These are phyloP conservation scores for Oreortyx pictus DNA, from an alignment of 2,797 vertebrate genomes.

Conservation along the genomic window DNA sequence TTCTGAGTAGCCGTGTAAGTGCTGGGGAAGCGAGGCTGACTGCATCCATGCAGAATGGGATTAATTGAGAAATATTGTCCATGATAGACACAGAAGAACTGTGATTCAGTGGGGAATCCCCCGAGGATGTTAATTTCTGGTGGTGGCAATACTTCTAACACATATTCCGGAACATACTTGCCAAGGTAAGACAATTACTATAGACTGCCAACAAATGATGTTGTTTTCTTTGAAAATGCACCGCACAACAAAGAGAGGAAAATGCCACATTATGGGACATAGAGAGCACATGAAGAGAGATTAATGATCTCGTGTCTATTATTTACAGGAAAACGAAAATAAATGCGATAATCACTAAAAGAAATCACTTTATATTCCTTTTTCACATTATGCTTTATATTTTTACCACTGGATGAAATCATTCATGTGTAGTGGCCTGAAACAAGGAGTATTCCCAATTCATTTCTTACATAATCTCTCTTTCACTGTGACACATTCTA, in stretches of 20 bases:
- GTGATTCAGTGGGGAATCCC: neutral
- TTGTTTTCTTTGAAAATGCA: constrained; percentile 9
- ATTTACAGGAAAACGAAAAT: constrained; percentile 7
- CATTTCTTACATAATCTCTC: neutral
- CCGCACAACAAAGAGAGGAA: neutral
- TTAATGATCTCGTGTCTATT: neutral
- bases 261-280: neutral
- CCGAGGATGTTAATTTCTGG: neutral
- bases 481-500: neutral
- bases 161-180: neutral
- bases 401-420: neutral
- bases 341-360: neutral
- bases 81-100: neutral
- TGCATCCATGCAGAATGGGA: neutral
- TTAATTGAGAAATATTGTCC: neutral
- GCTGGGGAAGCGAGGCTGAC: neutral
- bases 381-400: neutral
- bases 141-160: neutral
- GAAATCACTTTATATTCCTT: neutral
- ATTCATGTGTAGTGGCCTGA: neutral
- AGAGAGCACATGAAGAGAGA: neutral
- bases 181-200: neutral
- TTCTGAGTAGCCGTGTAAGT: neutral
- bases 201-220: neutral
- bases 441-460: neutral